Evolutionary conservation across 2,113 vertebrate genomes (phyloP).

Genomic region (Plecotus auritus): DNA sequence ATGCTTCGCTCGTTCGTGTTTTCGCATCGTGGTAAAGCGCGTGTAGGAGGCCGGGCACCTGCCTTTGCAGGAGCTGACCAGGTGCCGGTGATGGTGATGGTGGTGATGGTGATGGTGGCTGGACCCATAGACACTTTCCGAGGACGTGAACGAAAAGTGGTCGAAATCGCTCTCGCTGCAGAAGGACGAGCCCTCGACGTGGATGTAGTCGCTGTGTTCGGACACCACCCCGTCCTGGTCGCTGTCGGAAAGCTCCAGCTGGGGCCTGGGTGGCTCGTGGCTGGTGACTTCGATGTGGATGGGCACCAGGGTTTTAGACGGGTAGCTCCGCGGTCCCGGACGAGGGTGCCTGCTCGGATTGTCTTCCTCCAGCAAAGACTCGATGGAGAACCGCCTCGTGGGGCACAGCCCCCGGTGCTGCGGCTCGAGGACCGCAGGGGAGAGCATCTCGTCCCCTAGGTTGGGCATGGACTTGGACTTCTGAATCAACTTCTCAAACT

Average conservation of each 20-base stretch:
- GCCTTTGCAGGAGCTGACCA: slow-evolving; percentile 95
- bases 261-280: slow-evolving; percentile 78
- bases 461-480: slow-evolving; percentile 98
- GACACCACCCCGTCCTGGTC: slow-evolving; percentile 92
- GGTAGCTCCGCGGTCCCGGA: slow-evolving; percentile 80
- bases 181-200: slow-evolving; percentile 95
- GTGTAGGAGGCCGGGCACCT: slow-evolving; percentile 96
- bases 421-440: slow-evolving; percentile 84
- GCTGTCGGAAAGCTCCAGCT: slow-evolving; percentile 91
- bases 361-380: slow-evolving; percentile 93
- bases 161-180: slow-evolving; percentile 98
- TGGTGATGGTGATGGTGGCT: slow-evolving; percentile 87
- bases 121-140: slow-evolving; percentile 92
- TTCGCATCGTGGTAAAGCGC: slow-evolving; percentile 96
- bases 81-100: slow-evolving; percentile 88
- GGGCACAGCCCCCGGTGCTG: slow-evolving; percentile 88
- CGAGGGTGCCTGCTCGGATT: slow-evolving; percentile 78
- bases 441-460: slow-evolving; percentile 89
- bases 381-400: slow-evolving; percentile 91
- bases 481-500: slow-evolving; percentile 92
- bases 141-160: slow-evolving; percentile 93
- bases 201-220: slow-evolving; percentile 93
- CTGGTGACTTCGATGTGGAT: slow-evolving; percentile 89
- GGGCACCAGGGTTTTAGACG: slow-evolving; percentile 84
- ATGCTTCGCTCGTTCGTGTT: slow-evolving; percentile 92